phyloP scores from a whole-genome alignment of 2,888 invertebrate genomes.

The Drosophila rubida region DNA sequence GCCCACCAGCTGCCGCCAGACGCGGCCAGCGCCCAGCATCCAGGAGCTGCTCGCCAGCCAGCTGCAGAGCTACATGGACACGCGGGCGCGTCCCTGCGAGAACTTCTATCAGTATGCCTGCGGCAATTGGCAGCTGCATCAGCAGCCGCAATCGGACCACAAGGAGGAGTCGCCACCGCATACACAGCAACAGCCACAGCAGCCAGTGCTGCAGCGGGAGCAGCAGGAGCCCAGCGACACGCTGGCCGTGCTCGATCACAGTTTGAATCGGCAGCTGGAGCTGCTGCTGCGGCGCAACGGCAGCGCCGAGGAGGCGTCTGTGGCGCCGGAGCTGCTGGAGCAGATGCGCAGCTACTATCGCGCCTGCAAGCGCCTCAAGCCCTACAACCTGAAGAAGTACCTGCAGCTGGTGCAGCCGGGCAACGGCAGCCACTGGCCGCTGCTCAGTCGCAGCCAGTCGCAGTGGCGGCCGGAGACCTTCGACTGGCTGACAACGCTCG shows the following conservation, averaged over 20 bases:
- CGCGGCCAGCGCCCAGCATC: slow-evolving; percentile 64
- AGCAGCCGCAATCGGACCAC: slow-evolving; percentile 35
- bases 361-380: slow-evolving; percentile 80
- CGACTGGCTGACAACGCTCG: slow-evolving; percentile 78
- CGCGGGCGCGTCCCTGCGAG: slow-evolving; percentile 79
- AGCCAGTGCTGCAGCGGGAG: slow-evolving; percentile 15
- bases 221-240: slow-evolving; percentile 79
- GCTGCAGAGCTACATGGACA: slow-evolving; percentile 81
- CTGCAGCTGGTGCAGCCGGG: slow-evolving; percentile 73
- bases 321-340: slow-evolving; percentile 44
- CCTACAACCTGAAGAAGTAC: slow-evolving; percentile 80
- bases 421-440: slow-evolving; percentile 58
- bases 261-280: slow-evolving; percentile 78
- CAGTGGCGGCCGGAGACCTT: slow-evolving; percentile 78
- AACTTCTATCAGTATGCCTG: slow-evolving; percentile 83
- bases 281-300: slow-evolving; percentile 62
- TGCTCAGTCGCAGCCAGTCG: slow-evolving; percentile 64
- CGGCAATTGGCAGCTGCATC: slow-evolving; percentile 82
- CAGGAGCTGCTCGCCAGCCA: slow-evolving; percentile 77
- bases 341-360: slow-evolving; percentile 78
- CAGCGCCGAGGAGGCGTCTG: slow-evolving; percentile 34
- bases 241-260: slow-evolving; percentile 74
- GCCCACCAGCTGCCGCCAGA: slow-evolving; percentile 78
- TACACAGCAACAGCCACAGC: too few species aligned
- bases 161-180: slow-evolving; percentile 1